Conservation (phyloP, 2,113 vertebrate species). For the Motacilla alba region DNA sequence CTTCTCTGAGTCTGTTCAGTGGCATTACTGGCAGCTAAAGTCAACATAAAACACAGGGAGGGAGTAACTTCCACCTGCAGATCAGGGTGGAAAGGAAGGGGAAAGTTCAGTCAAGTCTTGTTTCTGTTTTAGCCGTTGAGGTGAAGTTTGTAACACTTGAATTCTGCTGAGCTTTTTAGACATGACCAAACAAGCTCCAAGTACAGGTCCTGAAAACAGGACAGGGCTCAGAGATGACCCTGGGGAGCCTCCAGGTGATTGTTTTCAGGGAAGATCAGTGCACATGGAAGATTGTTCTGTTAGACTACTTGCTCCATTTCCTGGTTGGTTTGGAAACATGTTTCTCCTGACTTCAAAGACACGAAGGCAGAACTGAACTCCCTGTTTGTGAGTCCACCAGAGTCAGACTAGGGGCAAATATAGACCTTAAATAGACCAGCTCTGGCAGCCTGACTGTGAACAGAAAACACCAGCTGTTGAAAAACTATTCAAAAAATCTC, state of each 20-base stretch:
- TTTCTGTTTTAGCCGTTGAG: not conserved
- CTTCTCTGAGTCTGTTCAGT: not conserved
- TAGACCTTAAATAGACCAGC: slow-evolving; percentile 13
- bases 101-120: not conserved
- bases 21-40: not conserved
- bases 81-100: not conserved
- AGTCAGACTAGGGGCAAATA: slow-evolving; percentile 15
- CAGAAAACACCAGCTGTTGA: slow-evolving; percentile 32
- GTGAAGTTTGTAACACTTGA: slow-evolving; percentile 6
- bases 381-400: not conserved
- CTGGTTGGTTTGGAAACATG: not conserved
- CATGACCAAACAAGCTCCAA: not conserved
- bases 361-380: not conserved
- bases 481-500: slow-evolving; percentile 43
- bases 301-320: not conserved
- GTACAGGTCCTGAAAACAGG: not conserved
- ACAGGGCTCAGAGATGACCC: not conserved
- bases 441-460: slow-evolving; percentile 13
- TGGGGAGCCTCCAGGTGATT: not conserved
- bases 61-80: not conserved
- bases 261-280: not conserved
- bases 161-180: not conserved
- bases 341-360: not conserved
- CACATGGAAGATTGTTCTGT: not conserved
- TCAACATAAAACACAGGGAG: not conserved